Evolutionary conservation across 2,888 invertebrate species (phyloP), one percentile per base, ranked within the genome.

Genomic region (Hirudinaria manillensis): DNA sequence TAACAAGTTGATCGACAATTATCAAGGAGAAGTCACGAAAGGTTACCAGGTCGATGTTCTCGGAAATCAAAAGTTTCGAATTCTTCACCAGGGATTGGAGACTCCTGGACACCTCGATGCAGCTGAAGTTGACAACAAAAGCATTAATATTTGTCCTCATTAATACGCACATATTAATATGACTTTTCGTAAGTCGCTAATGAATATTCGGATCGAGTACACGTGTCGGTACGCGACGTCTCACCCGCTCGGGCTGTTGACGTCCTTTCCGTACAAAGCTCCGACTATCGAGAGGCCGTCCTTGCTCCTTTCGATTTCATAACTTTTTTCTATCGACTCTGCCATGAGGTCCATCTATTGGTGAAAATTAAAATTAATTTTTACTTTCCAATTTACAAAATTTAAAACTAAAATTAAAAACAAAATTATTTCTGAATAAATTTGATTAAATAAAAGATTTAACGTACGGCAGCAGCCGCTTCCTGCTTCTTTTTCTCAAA

Each of bases 1-100:
- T 53, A 53, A 53, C 21, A 13, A 53, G 10, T 1, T 2, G 1
- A 16, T 7, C 61, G 1, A 7, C 1, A 61, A 61, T 27, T 1
- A 61, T 21, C 13, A 3, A 7, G n/a, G 13, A 61, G n/a, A n/a
- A n/a, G n/a, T n/a, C n/a, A 61, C 29, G n/a, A 61, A 7, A 1
- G n/a, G n/a, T 45, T 45, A 94, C 94, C 90, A 96, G 95, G 75
- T 92, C 90, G 38, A 80, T 80, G 74, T 91, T 89, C 80, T 92
- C 91, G 78, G 93, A 90, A 70, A 97, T 87, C 78, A 91, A 89
- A 74, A 98, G 88, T 83, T 91, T 90, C n/a, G 95, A 92, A 84
- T 95, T 92, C 83, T 92, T 93, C 74, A 95, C 92, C 81, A 96
- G 89, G 83, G 95, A 94, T 86, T 98, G 98, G 36, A 98, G 83